phyloP scores from a whole-genome alignment of 64 coral and sea anemone genomes.

The Pocillopora verrucosa region DNA sequence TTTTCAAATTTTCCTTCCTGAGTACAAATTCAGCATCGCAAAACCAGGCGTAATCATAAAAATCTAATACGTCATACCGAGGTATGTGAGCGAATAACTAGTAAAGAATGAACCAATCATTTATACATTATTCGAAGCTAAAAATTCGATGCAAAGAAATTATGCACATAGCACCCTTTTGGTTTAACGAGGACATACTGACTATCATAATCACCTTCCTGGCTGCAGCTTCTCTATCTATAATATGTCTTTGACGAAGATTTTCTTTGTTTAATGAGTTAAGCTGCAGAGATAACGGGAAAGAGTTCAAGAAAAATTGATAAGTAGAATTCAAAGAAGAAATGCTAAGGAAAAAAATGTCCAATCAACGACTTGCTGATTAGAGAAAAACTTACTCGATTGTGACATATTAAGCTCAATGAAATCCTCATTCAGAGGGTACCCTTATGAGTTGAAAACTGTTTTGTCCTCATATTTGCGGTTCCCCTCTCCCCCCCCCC shows the following conservation, averaged over 20 bases:
- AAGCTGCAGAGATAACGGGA: slow-evolving; percentile 5
- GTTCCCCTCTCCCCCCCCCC: too few relatives aligned
- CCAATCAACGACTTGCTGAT: not conserved
- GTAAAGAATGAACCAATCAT: not conserved
- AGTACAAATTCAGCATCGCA: too few relatives aligned
- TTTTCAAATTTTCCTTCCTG: too few relatives aligned
- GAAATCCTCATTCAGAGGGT: too few relatives aligned
- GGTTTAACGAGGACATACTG: not conserved
- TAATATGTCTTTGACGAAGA: slow-evolving; percentile 78
- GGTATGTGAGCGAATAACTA: too few relatives aligned
- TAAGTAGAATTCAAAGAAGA: too few relatives aligned
- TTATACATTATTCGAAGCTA: not conserved
- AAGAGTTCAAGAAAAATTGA: not conserved
- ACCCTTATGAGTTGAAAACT: too few relatives aligned
- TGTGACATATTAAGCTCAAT: too few relatives aligned
- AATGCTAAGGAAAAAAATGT: not conserved
- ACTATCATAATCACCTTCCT: slow-evolving; percentile 61
- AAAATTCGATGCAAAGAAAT: not conserved
- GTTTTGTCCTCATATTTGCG: too few relatives aligned
- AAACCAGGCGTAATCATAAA: too few relatives aligned
- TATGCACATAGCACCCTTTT: not conserved
- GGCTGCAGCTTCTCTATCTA: slow-evolving; percentile 78
- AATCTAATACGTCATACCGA: too few relatives aligned
- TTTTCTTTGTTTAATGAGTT: slow-evolving; percentile 86
- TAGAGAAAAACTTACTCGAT: too few relatives aligned